Percentiles rank a stretch among this genome's conserved stretches.
Conservation (phyloP, 2,888 invertebrate species). For the Pristionchus entomophagus region DNA sequence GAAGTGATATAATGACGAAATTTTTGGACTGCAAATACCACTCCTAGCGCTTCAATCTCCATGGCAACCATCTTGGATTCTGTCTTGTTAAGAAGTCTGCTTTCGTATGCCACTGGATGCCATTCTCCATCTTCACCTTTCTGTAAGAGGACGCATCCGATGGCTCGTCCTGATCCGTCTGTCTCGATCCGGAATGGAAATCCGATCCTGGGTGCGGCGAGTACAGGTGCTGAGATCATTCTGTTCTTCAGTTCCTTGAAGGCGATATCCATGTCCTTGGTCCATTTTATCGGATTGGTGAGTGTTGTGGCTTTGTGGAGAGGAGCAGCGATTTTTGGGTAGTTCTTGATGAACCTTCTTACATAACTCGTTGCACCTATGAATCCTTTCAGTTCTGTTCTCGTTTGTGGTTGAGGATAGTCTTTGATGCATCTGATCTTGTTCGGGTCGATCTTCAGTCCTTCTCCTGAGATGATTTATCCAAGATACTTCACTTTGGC, state of each 20-base stretch:
- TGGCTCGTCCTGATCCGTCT: slow-evolving; percentile 50
- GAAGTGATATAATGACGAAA: slow-evolving; percentile 52
- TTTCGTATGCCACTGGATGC: slow-evolving; percentile 48
- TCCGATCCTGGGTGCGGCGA: slow-evolving; percentile 46
- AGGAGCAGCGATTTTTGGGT: slow-evolving; percentile 48
- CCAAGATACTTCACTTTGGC: slow-evolving; percentile 2
- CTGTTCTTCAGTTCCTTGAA: slow-evolving; percentile 49
- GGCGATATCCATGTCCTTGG: not conserved
- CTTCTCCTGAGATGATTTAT: slow-evolving; percentile 31
- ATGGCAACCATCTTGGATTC: slow-evolving; percentile 50
- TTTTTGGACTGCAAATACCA: slow-evolving; percentile 47
- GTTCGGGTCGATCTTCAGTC: not conserved
- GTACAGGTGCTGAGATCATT: slow-evolving; percentile 47
- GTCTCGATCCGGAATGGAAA: slow-evolving; percentile 51
- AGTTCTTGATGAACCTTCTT: slow-evolving; percentile 52
- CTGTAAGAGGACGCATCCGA: slow-evolving; percentile 52
- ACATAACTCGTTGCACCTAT: slow-evolving; percentile 50
- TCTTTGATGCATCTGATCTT: slow-evolving; percentile 36
- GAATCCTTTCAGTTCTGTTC: slow-evolving; percentile 45
- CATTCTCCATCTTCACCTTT: slow-evolving; percentile 35
- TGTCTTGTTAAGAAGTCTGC: slow-evolving; percentile 21
- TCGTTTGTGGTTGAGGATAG: slow-evolving; percentile 40
- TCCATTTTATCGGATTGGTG: slow-evolving; percentile 50
- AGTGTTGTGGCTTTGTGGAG: slow-evolving; percentile 49
- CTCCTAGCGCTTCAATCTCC: slow-evolving; percentile 51